Base-by-base conservation (phyloP, 92 coral and sea anemone species). In the Palythoa grandiflora region DNA sequence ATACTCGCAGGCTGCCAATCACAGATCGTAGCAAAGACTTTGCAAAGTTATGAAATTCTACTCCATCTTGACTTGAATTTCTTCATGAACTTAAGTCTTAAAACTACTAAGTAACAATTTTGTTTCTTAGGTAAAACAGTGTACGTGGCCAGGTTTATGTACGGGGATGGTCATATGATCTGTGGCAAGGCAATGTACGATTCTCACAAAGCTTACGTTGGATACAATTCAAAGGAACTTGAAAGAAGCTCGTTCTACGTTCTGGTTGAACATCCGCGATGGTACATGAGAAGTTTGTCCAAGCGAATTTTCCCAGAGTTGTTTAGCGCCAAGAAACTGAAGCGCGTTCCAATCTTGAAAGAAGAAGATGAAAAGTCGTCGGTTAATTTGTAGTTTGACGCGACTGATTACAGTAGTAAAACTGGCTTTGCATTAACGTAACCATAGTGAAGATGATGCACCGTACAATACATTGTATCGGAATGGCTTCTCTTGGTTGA, bases 131-230 rank as follows among this genome's bases (percentile, higher is more conserved):
- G 85, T 8, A 13, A 48, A 80, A 47, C 11, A 12, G 52, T 80
- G 35, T 37, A 61, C 72, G 86, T 80, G 57, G 73, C 86, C 86
- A 80, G 86, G 72, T 60, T 80, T 59, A 21, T 60, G 86, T 61
- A 80, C 71, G 86, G 51, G 0, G 86, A 63, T 40, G 86, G 86
- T 9, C 86, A 80, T 20, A 80, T 80, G 86, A 80, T 80, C 72
- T 70, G 73, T 28, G 86, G 86, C 51, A 80, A 80, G 75, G 73
- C 54, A 15, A 0, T 54, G 47, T 80, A 37, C 71, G 54, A 54
- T 28, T 11, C 37, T 17, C 17, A 17, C 39, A 28, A 14, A 4
- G 86, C 86, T 8, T 80, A 61, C 86, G 7, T 80, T 57, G 68
- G 75, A 19, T 70, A 70, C 75, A 36, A 36, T 48, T 2, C 4